Base-by-base conservation (phyloP, 2,113 vertebrate species). In the Pachycephala philippinensis region DNA sequence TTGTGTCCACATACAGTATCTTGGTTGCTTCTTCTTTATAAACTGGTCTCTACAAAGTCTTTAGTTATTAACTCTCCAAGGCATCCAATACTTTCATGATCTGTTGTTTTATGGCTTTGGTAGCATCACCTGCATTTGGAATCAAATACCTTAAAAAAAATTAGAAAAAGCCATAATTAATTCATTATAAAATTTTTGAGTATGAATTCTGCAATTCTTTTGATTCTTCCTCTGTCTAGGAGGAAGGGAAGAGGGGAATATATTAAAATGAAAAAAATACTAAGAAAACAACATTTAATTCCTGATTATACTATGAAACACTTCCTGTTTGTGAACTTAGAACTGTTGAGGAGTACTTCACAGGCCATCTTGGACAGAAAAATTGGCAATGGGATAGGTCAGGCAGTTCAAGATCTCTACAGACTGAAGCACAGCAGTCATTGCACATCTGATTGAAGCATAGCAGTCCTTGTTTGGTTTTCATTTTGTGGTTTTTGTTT, bases 31-130 rank as follows among this genome's bases (percentile, higher is more conserved):
- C 97, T 95, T 97, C 96, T 96, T 97, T 81, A 94, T 64, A 95
- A 96, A 96, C 53, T 13, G 39, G 53, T 91, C 65, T 89, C 54
- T 81, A 95, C 72, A 91, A 93, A 95, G 90, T 96, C 84, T 94
- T 96, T 96, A 90, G 69, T 95, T 98, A 99, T 91, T 99, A 99
- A 98, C 98, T 99, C 97, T 99, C 99, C 98, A 99, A 98, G 75
- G 99, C 99, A 89, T 99, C 99, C 60, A 99, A 98, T 91, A 99
- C 99, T 97, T 99, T 99, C 99, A 99, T 99, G 97, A 99, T 99
- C 98, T 99, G 99, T 97, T 99, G 99, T 98, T 99, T 99, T 97
- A 99, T 99, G 97, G 99, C 99, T 98, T 99, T 99, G 88, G 99
- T 99, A 95, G 99, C 99, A 61, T 99, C 99, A 49, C 99, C 99